Conservation (phyloP, 2,888 invertebrate species). For the Nowickia ferox region DNA sequence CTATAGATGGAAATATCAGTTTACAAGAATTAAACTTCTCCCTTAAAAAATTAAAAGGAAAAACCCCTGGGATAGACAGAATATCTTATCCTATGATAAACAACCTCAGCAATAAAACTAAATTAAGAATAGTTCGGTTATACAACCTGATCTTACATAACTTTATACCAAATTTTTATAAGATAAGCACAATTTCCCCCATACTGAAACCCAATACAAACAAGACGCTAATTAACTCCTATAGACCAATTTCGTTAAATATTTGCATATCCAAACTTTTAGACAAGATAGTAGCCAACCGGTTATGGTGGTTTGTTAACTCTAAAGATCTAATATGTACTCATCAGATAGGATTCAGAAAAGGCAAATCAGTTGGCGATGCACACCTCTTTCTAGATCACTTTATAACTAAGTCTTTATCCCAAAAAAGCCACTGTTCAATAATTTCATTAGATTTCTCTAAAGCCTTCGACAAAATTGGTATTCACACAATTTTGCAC, state of each 20-base stretch:
- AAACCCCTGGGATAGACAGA: too few relatives aligned
- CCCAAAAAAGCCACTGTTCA: slow-evolving; percentile 24
- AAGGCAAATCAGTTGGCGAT: slow-evolving; percentile 35
- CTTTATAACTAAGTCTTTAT: slow-evolving; percentile 36
- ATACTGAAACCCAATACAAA: slow-evolving; percentile 63
- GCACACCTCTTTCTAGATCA: slow-evolving; percentile 64
- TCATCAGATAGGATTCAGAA: slow-evolving; percentile 50
- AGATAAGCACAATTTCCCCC: slow-evolving; percentile 60
- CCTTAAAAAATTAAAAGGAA: too few relatives aligned
- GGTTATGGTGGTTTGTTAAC: slow-evolving; percentile 62
- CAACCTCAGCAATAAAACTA: slow-evolving; percentile 2
- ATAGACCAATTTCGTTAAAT: slow-evolving; percentile 69
- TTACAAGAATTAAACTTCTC: not conserved
- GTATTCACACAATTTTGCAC: slow-evolving; percentile 50
- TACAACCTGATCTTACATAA: slow-evolving; percentile 65
- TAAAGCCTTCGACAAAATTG: slow-evolving; percentile 65
- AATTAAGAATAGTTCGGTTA: slow-evolving; percentile 42
- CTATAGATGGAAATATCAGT: not conserved
- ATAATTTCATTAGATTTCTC: slow-evolving; percentile 59
- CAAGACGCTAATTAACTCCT: slow-evolving; percentile 61
- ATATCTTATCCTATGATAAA: too few relatives aligned
- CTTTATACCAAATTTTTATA: slow-evolving; percentile 64
- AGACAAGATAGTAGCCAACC: slow-evolving; percentile 61
- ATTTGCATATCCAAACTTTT: slow-evolving; percentile 64
- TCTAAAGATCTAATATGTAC: slow-evolving; percentile 35